These are phyloP conservation scores for Acromyrmex charruanus DNA, from an alignment of 1,140 invertebrate species.

Conservation along the genomic window DNA sequence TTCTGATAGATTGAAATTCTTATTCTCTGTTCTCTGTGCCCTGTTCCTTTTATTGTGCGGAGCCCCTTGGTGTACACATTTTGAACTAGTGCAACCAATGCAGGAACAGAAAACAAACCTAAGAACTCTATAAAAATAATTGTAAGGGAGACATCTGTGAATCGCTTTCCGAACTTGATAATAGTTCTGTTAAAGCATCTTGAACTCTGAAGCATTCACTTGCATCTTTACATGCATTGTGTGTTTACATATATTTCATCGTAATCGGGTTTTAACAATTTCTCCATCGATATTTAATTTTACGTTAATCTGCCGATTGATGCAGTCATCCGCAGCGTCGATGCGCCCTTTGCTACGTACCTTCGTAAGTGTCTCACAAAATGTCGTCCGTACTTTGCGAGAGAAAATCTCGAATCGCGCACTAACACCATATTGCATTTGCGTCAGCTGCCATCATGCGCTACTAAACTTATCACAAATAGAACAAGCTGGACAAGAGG, in stretches of 20 bases:
- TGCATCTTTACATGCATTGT: too few species aligned
- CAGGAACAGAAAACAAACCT: too few species aligned
- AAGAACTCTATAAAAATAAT: not conserved
- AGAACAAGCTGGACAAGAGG: too few species aligned
- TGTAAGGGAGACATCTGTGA: slow-evolving; percentile 30
- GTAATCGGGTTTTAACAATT: not conserved
- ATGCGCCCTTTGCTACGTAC: not conserved
- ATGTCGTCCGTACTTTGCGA: not conserved
- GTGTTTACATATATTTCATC: not conserved
- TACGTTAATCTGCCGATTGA: not conserved
- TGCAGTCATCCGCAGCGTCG: not conserved
- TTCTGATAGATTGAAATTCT: too few species aligned
- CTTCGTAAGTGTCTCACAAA: slow-evolving; percentile 17
- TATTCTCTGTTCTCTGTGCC: too few species aligned
- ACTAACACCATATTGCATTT: not conserved
- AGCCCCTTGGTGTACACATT: too few species aligned
- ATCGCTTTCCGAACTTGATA: not conserved
- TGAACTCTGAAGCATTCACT: not conserved
- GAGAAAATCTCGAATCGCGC: not conserved
- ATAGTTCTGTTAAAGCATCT: not conserved
- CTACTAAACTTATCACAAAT: not conserved
- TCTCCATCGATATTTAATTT: not conserved
- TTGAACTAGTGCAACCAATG: too few species aligned
- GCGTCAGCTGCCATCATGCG: not conserved
- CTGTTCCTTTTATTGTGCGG: too few species aligned